Conservation (phyloP, 2,113 vertebrate genomes). For the Cyprinodon variegatus region DNA sequence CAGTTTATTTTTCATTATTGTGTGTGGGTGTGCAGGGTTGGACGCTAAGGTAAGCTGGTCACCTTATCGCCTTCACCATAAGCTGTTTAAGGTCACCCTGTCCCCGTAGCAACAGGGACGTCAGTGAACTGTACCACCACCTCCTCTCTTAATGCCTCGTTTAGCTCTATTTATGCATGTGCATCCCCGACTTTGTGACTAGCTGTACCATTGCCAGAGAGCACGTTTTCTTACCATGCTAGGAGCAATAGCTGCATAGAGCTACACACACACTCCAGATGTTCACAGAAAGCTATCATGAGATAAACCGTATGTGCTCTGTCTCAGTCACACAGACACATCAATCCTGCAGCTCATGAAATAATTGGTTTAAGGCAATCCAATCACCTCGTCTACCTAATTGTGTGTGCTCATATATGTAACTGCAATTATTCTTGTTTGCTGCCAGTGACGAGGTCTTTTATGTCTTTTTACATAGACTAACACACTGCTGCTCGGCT, state of each 20-base stretch:
- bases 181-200: background rate
- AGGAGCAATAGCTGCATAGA: too few relatives aligned
- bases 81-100: constrained; percentile 71
- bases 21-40: constrained; percentile 33
- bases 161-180: background rate
- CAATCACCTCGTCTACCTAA: background rate
- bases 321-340: background rate
- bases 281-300: too few relatives aligned
- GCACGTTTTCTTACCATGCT: too few relatives aligned
- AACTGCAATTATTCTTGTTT: constrained; percentile 33
- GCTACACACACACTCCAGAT: too few relatives aligned
- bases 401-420: constrained; percentile 24
- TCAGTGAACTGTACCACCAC: constrained; percentile 52
- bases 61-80: constrained; percentile 29
- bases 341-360: background rate
- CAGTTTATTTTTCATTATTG: background rate
- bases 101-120: constrained; percentile 73
- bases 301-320: too few relatives aligned
- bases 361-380: background rate
- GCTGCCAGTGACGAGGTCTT: constrained; percentile 66
- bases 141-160: background rate
- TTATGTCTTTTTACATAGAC: constrained; percentile 52
- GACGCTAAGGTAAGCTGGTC: constrained; percentile 62
- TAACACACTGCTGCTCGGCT: constrained; percentile 67
- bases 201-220: background rate